These are phyloP conservation scores for Tapirus terrestris DNA, from an alignment of 2,113 vertebrate species.

Conservation along the genomic window DNA sequence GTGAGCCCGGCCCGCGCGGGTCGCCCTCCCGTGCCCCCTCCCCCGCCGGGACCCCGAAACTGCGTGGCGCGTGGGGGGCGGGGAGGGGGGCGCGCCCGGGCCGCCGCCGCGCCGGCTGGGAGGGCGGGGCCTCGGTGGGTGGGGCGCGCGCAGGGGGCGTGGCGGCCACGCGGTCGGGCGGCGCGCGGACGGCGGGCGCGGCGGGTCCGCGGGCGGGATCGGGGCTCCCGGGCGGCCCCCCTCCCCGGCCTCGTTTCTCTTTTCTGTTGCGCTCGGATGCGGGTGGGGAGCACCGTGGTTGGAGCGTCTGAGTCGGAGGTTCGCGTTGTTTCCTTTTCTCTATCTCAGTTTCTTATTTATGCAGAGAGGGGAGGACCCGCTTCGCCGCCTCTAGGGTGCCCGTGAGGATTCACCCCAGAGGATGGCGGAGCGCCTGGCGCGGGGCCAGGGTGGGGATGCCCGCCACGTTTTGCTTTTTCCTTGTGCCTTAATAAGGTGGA, in stretches of 20 bases:
- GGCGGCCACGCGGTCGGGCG: slow-evolving; percentile 74
- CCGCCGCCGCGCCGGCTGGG: slow-evolving; percentile 88
- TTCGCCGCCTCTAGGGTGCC: not conserved
- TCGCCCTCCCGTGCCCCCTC: not conserved
- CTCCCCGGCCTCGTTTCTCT: not conserved
- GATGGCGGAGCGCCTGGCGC: not conserved
- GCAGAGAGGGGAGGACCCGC: not conserved
- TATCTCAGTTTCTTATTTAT: slow-evolving; percentile 60
- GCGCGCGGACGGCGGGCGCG: slow-evolving; percentile 39
- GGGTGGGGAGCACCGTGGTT: not conserved
- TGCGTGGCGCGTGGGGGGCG: slow-evolving; percentile 81
- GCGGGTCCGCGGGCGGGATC: too few species aligned
- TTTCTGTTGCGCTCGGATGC: not conserved
- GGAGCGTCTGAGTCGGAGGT: not conserved
- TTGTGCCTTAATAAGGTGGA: not conserved
- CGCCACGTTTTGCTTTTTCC: not conserved
- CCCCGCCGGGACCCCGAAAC: slow-evolving; percentile 77
- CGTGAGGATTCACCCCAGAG: not conserved
- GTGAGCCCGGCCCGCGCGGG: slow-evolving; percentile 74
- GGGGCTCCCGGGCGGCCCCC: not conserved
- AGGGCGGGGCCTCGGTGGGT: slow-evolving; percentile 91
- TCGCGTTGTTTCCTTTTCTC: rapidly evolving
- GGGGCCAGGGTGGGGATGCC: not conserved
- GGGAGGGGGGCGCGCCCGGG: slow-evolving; percentile 78
- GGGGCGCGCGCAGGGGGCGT: slow-evolving; percentile 80